Base-by-base conservation (phyloP, 2,113 vertebrate genomes). In the Lamprotornis superbus region DNA sequence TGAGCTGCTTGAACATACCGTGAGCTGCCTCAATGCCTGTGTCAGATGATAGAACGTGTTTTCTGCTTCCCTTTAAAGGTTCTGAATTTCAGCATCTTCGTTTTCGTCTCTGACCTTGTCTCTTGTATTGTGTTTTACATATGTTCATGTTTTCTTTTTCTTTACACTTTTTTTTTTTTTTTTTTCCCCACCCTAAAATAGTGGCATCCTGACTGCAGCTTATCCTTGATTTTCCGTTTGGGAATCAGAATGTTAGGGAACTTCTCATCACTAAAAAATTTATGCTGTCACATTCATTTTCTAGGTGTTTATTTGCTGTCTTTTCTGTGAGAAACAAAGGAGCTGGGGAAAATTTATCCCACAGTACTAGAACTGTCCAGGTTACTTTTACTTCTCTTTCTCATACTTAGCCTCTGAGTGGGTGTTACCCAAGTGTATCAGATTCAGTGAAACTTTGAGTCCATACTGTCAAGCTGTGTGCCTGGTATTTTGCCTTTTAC, bases 351-450 rank as follows among this genome's bases (percentile, higher is more conserved):
- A 63, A 44, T 63, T 4, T 59, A 17, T 21, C 16, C 5, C 7
- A 1, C 10, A 12, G 33, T 21, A 6, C 21, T 25, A 15, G 44
- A 86, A 68, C 40, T 50, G 5, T 37, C 37, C 47, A 71, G 40
- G 35, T n/a, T 42, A 30, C 33, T 68, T 73, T 76, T 46, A 4
- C 16, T 76, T 64, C 15, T 85, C 39, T 25, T 79, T 70, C 31
- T 70, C 7, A 1, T 49, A 7, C 1, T 0, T 35, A 4, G 8
- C 37, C 28, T 33, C 16, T 7, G 52, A 17, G 11, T 39, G 7
- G 2, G 0, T n/a, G n/a, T 44, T 52, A 9, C 14, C 35, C 19
- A 2, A 4, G 16, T 77, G 19, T 71, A 5, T 68, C 14, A 14
- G 31, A 25, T 46, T 22, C 25, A 22, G 4, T 28, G 24, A 22